Base-by-base conservation (phyloP, 2,113 vertebrate genomes). In the Xiphophorus maculatus region DNA sequence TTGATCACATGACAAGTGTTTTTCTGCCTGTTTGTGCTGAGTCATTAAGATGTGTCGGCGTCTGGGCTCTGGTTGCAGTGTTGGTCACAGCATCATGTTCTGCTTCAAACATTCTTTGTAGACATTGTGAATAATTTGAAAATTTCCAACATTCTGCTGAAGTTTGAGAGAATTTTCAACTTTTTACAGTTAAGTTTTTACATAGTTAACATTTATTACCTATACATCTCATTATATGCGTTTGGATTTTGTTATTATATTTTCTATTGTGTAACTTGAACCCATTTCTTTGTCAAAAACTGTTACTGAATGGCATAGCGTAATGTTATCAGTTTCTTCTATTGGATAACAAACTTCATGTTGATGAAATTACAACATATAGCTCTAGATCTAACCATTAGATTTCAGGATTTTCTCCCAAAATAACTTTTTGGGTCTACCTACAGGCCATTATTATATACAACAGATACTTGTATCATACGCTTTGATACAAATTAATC, bases 11-110 rank as follows among this genome's bases (percentile, higher is more conserved):
- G 72, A 74, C 29, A 1, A 15, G 27, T 22, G 35, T n/a, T 69
- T 33, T 44, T 65, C 62, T 63, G 37, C 29, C 17, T 32, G 40
- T 74, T 65, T 65, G 32, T 65, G 72, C 72, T 54, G 63, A 74
- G 63, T 74, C 72, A 74, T 27, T 54, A 44, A 35, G 63, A 19
- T 73, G 30, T 70, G 63, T 63, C 19, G 2, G 29, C 25, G 29
- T 35, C 30, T 58, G 61, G 30, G 37, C 11, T 5, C 29, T 54
- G 42, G 66, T 35, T 74, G 2, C 71, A 48, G 35, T 4, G 37
- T 3, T 44, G 35, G 35, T 37, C 27, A 19, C 33, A 40, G 15
- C 33, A 40, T 7, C 19, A n/a, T 15, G 33, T 14, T 70, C 2
- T 32, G 25, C 33, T 10, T 27, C 19, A n/a, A 19, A 12, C 2